These are phyloP conservation scores for Salminus brasiliensis DNA, from an alignment of 2,113 vertebrate species.

Conservation along the genomic window DNA sequence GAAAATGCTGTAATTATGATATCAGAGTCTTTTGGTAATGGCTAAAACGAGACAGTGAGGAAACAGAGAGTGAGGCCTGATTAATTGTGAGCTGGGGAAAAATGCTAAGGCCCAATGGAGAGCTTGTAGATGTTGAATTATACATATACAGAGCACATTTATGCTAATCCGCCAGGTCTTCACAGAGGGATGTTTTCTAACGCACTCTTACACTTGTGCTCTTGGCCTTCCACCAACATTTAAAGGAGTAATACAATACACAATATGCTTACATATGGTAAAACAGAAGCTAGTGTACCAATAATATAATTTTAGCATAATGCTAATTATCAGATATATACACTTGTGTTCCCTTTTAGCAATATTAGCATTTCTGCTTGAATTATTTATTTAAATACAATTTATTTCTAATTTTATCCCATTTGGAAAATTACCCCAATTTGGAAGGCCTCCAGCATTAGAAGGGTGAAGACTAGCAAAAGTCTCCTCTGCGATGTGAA, in stretches of 20 bases:
- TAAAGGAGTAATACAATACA: background rate
- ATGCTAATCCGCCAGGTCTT: constrained; percentile 28
- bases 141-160: constrained; percentile 24
- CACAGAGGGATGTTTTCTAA: background rate
- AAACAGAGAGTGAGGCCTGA: background rate
- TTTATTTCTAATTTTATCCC: background rate
- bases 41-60: constrained; percentile 1
- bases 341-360: background rate
- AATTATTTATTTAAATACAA: background rate
- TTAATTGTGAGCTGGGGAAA: constrained; percentile 2
- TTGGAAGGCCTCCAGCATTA: too few relatives aligned
- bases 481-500: too few relatives aligned
- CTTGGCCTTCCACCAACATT: constrained; percentile 12
- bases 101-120: background rate
- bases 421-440: too few relatives aligned
- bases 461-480: too few relatives aligned
- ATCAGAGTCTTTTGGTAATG: constrained; percentile 20
- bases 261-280: too few relatives aligned
- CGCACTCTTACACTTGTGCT: constrained; percentile 25
- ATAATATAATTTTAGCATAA: too few relatives aligned
- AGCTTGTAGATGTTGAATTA: constrained; percentile 29
- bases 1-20: constrained; percentile 43
- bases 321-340: too few relatives aligned
- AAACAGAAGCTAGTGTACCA: too few relatives aligned
- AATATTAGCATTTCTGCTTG: background rate